Conservation (phyloP, 2,113 vertebrate genomes). For the Embiotoca jacksoni region DNA sequence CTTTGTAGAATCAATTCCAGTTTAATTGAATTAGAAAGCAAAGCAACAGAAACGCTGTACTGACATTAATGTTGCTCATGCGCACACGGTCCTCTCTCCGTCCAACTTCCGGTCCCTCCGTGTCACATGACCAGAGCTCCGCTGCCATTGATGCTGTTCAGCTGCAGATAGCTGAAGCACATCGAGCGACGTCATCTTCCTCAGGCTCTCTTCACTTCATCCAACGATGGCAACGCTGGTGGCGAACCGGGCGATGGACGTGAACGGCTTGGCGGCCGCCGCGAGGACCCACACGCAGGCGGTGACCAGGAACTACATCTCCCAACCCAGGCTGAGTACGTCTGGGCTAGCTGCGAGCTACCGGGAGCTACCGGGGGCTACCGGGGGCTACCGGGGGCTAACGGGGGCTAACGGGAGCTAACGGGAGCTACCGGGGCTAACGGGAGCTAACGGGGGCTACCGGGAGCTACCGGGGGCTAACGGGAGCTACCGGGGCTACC, state of each 20-base stretch:
- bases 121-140: conserved; percentile 77
- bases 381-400: no score
- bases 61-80: not conserved
- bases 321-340: conserved; percentile 87
- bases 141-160: conserved; percentile 47
- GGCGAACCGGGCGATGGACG: conserved; percentile 79
- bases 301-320: conserved; percentile 87
- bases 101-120: conserved; percentile 54
- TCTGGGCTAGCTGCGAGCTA: not conserved
- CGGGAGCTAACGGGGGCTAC: no score
- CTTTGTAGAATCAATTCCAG: no score
- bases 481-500: no score
- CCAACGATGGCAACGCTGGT: conserved; percentile 83
- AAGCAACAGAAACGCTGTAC: no score
- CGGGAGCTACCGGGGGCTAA: no score
- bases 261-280: conserved; percentile 81
- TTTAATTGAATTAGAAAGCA: no score
- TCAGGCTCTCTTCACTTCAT: conserved; percentile 3
- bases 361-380: no score
- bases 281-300: conserved; percentile 85
- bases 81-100: not conserved
- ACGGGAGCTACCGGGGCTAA: no score
- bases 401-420: no score
- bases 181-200: not conserved
- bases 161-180: conserved; percentile 20